These are phyloP conservation scores for Leuciscus idus DNA, from an alignment of 2,113 vertebrate genomes.

Conservation along the genomic window DNA sequence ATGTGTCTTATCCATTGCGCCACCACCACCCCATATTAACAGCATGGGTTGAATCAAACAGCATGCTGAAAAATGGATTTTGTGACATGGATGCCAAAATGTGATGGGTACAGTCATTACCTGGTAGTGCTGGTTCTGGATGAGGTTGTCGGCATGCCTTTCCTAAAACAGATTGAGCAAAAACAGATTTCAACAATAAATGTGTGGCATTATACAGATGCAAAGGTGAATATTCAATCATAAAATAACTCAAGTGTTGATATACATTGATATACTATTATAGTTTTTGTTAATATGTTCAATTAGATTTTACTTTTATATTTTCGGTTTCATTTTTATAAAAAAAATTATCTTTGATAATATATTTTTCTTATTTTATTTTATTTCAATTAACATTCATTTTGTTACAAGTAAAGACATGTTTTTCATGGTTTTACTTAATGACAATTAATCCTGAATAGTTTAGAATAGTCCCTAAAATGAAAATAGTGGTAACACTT, in stretches of 20 bases:
- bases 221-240: not conserved
- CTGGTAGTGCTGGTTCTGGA: constrained; percentile 62
- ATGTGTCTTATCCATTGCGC: too few species aligned
- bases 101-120: constrained; percentile 28
- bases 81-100: not conserved
- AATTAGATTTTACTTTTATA: not conserved
- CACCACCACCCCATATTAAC: not conserved
- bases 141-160: constrained; percentile 57
- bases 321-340: not conserved
- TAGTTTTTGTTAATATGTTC: not conserved
- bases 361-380: not conserved
- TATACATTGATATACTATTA: not conserved
- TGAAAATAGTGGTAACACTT: too few species aligned
- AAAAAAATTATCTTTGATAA: too few species aligned
- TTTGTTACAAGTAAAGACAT: too few species aligned
- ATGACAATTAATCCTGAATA: too few species aligned
- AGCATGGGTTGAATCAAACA: not conserved
- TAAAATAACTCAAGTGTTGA: not conserved
- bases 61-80: not conserved
- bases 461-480: too few species aligned
- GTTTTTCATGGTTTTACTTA: too few species aligned
- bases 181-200: not conserved
- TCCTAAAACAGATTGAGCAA: constrained; percentile 44
- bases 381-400: too few species aligned
- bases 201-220: not conserved